Conservation (phyloP, 2,797 vertebrate species). For the Eleutherodactylus coqui region DNA sequence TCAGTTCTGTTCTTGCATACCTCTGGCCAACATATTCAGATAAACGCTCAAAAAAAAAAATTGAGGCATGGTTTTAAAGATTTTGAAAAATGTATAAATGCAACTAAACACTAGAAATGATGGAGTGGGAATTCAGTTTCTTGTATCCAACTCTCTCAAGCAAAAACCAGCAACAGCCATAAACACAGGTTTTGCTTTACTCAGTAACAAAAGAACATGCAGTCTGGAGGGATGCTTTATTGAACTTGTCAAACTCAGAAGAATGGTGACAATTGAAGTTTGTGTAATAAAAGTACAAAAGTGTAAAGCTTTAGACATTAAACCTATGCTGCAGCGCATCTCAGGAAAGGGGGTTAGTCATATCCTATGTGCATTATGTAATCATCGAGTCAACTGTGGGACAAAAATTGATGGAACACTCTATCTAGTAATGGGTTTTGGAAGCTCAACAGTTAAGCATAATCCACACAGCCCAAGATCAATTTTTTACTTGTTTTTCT, state of each 20-base stretch:
- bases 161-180: slow-evolving; percentile 34
- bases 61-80: too few relatives aligned
- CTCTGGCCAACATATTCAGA: too few relatives aligned
- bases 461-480: too few relatives aligned
- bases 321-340: neutral
- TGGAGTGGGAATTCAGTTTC: slow-evolving; percentile 4
- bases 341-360: neutral
- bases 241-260: slow-evolving; percentile 26
- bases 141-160: neutral
- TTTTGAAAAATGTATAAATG: neutral
- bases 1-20: too few relatives aligned
- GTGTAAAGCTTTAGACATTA: slow-evolving; percentile 36
- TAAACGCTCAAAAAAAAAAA: too few relatives aligned
- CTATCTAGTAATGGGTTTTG: too few relatives aligned
- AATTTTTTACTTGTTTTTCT: too few relatives aligned
- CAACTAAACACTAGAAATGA: neutral
- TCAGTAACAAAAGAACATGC: slow-evolving; percentile 33
- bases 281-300: slow-evolving; percentile 40
- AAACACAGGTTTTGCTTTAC: slow-evolving; percentile 48
- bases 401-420: too few relatives aligned
- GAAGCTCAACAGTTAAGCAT: neutral
- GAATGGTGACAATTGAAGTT: slow-evolving; percentile 24
- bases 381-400: too few relatives aligned
- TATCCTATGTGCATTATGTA: neutral
- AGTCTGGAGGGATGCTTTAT: slow-evolving; percentile 35